Evolutionary conservation across 2,113 vertebrate species (phyloP), one percentile per base, ranked within the genome.

Genomic region (Alosa alosa): DNA sequence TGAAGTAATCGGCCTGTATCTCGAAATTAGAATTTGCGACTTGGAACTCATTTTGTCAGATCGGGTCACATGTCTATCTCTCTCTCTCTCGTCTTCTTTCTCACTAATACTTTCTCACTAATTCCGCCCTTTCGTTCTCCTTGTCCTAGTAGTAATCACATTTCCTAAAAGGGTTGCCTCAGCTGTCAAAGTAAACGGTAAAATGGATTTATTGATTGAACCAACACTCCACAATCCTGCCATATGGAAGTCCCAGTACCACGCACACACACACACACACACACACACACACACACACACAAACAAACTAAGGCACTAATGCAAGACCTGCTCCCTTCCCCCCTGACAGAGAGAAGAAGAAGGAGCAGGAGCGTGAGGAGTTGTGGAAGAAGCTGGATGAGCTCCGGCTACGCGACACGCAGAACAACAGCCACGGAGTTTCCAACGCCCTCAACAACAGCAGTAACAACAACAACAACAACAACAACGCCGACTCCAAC

Each of bases 341-440:
- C 25, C 45, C 20, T 17, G 41, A 25, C 92, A 99, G 98, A 94
- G 98, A 99, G 94, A 99, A 98, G 92, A 99, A 98, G 93, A 99
- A 97, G 84, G 98, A 99, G 94, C 94, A 99, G 93, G 98, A 99
- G 93, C 95, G 98, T 44, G 97, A 99, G 89, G 98, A 99, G 94
- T 86, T 99, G 87, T 99, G 98, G 98, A 96, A 95, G 92, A 97
- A 96, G 88, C 89, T 99, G 78, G 98, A 99, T 22, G 96, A 99
- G 89, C 85, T 99, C 86, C 94, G 92, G 90, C 92, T 99, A 18
- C 95, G 95, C 87, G 95, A 95, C 88, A 88, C 94, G 82, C 97
- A 97, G 90, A 97, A 96, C 93, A 97, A 96, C 92, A 93, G 96
- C 90, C 95, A 96, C 86, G 93, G 88, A 0, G 91, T 95, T 89